Evolutionary conservation across 2,888 invertebrate genomes (phyloP).

Genomic region (Opisthograptis luteolata): DNA sequence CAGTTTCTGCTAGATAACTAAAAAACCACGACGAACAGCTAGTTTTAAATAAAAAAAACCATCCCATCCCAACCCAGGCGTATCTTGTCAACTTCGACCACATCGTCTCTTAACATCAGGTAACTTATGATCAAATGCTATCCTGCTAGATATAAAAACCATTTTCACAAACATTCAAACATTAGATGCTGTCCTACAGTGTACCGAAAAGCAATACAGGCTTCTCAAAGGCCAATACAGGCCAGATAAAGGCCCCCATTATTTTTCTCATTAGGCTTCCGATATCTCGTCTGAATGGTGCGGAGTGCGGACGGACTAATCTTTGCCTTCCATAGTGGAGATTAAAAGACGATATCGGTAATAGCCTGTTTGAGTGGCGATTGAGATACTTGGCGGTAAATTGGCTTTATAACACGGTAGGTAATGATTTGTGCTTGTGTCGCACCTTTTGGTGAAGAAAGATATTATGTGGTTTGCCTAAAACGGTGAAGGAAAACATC

Average conservation of each 20-base stretch:
- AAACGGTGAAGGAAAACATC: no score
- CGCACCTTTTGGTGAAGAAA: no score
- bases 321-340: slow-evolving; percentile 45
- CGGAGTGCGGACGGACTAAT: slow-evolving; percentile 50
- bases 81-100: no score
- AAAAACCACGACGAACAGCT: no score
- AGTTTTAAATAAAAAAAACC: no score
- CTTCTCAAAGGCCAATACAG: slow-evolving; percentile 38
- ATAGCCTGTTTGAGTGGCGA: slow-evolving; percentile 17
- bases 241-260: slow-evolving; percentile 39
- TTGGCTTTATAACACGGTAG: slow-evolving; percentile 10
- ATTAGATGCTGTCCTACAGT: neutral
- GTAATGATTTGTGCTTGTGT: neutral
- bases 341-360: slow-evolving; percentile 46
- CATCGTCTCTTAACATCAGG: no score
- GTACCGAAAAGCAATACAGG: slow-evolving; percentile 16
- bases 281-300: slow-evolving; percentile 34
- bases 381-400: slow-evolving; percentile 13
- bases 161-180: neutral
- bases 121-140: no score
- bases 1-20: no score
- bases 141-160: no score
- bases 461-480: no score
- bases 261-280: slow-evolving; percentile 42
- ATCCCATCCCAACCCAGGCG: no score